These are phyloP conservation scores for Rhagoletis pomonella DNA, from an alignment of 1,140 invertebrate genomes.

Conservation along the genomic window DNA sequence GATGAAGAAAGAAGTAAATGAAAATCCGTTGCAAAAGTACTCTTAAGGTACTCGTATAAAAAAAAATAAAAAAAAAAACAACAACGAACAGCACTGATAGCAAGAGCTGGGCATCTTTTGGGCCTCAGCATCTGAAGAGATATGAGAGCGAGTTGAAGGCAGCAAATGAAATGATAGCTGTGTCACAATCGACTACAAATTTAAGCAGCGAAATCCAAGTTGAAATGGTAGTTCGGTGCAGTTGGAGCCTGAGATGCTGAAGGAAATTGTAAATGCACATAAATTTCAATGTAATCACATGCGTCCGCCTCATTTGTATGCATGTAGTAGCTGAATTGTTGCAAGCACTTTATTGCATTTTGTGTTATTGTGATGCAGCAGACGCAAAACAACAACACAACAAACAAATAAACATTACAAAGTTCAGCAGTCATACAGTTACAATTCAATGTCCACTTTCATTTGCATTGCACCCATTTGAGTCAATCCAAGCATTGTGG, in stretches of 20 bases:
- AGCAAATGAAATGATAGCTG: background rate
- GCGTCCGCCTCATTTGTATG: background rate
- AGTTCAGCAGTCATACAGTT: background rate
- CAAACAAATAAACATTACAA: background rate
- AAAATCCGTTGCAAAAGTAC: background rate
- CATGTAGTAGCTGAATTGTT: background rate
- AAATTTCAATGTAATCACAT: conserved; percentile 53
- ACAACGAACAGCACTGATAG: background rate
- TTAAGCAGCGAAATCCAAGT: background rate
- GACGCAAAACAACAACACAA: background rate
- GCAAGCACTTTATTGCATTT: background rate
- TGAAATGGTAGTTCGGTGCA: background rate
- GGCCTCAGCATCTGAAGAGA: background rate
- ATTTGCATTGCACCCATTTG: conserved; percentile 27
- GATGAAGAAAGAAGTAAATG: background rate
- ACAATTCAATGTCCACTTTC: conserved; percentile 16
- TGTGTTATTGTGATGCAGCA: background rate
- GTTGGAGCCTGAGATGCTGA: conserved; percentile 3
- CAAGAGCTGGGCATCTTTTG: background rate
- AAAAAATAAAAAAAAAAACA: no score
- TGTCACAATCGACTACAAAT: background rate
- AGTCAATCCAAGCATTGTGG: conserved; percentile 2
- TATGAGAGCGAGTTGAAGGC: background rate
- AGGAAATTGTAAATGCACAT: conserved; percentile 51
- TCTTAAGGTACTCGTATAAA: no score